A percentile compares a stretch with the other conserved stretches of the same genome.
Conservation (phyloP, 2,888 invertebrate genomes). For the Ceriagrion tenellum region DNA sequence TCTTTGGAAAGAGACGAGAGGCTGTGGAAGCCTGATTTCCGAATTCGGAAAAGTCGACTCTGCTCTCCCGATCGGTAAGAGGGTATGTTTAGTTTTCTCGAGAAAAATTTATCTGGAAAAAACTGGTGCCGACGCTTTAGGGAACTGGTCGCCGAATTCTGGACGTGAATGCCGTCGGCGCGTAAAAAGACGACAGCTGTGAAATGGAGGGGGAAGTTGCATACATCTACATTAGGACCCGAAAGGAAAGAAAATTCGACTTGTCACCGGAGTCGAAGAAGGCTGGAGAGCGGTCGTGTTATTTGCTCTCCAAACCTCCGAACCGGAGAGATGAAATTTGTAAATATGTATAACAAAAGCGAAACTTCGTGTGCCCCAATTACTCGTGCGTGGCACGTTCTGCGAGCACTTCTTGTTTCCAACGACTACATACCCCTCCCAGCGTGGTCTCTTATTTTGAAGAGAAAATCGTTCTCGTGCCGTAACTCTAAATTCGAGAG, state of each 20-base stretch:
- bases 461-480: background rate
- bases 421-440: background rate
- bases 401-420: background rate
- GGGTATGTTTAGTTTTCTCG: background rate
- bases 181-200: background rate
- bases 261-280: too few species aligned
- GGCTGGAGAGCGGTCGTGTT: background rate
- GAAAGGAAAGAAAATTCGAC: too few species aligned
- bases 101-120: background rate
- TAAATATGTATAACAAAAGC: background rate
- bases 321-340: background rate
- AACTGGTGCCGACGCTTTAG: background rate
- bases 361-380: constrained; percentile 1
- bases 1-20: background rate
- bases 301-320: background rate
- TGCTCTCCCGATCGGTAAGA: background rate
- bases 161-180: background rate
- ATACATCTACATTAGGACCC: too few species aligned
- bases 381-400: background rate
- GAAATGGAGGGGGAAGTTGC: background rate
- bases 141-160: background rate
- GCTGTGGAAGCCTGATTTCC: background rate
- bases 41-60: constrained; percentile 5
- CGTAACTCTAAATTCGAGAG: background rate
- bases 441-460: background rate